Conservation (phyloP, 2,797 vertebrate species). For the Bradypodion pumilum region DNA sequence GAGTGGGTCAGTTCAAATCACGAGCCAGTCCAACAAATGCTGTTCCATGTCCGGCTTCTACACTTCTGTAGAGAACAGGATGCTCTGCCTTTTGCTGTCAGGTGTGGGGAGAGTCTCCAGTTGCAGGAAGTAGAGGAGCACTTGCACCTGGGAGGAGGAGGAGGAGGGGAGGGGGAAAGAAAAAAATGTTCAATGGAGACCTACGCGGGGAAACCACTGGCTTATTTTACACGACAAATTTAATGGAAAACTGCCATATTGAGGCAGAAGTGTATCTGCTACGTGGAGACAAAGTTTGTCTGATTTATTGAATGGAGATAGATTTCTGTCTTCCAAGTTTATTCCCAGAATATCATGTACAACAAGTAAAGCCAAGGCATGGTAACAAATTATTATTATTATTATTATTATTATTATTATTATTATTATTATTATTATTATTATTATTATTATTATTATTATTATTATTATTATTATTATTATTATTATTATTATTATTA, state of each 20-base stretch:
- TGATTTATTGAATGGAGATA: neutral
- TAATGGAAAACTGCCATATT: neutral
- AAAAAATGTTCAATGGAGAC: no score
- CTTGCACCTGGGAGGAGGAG: conserved; percentile 84
- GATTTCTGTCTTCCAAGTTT: neutral
- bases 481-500: no score
- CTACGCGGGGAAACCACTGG: neutral
- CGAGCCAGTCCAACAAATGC: conserved; percentile 32
- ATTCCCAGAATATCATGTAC: neutral
- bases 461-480: no score
- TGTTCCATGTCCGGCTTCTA: conserved; percentile 62
- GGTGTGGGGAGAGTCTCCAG: conserved; percentile 91
- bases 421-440: no score
- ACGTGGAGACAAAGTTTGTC: no score
- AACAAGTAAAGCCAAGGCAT: neutral
- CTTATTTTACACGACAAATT: neutral
- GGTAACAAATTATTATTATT: neutral
- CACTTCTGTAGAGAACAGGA: conserved; percentile 93
- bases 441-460: no score
- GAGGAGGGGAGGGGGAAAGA: neutral
- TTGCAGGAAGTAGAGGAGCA: conserved; percentile 93
- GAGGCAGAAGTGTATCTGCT: no score
- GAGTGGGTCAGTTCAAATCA: conserved; percentile 11
- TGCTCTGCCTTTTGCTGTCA: conserved; percentile 93
- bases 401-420: no score